Percentiles rank a stretch among this genome's conserved stretches.
Evolutionary conservation across 2,113 vertebrate species (phyloP).

Genomic region (Donacobius atricapilla): DNA sequence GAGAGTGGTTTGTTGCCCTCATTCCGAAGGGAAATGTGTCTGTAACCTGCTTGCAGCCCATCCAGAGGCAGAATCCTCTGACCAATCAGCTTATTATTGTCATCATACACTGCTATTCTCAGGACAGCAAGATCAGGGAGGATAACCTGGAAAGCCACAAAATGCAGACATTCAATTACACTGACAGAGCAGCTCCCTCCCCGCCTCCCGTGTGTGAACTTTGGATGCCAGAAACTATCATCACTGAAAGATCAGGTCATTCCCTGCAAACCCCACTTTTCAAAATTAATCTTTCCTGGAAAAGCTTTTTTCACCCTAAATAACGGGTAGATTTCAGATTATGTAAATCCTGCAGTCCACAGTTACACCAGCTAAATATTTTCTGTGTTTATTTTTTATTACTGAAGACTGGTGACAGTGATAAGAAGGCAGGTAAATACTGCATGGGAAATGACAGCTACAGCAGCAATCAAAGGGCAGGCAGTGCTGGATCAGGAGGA

Average conservation of each 20-base stretch:
- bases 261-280: neutral
- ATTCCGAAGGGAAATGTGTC: constrained; percentile 96
- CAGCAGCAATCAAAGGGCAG: neutral
- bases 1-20: constrained; percentile 98
- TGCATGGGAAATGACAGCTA: neutral
- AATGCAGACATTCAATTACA: neutral
- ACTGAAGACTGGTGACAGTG: neutral
- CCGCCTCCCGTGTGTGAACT: neutral
- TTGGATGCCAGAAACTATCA: neutral
- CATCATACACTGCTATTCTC: constrained; percentile 95
- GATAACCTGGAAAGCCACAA: constrained; percentile 83
- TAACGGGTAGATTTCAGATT: neutral
- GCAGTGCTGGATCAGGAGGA: neutral
- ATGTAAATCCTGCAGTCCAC: neutral
- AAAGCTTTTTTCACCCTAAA: neutral
- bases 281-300: neutral
- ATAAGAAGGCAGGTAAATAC: neutral
- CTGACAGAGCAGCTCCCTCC: neutral
- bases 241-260: neutral
- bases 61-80: constrained; percentile 96
- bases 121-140: constrained; percentile 95
- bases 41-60: constrained; percentile 94
- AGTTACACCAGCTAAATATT: neutral
- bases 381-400: neutral
- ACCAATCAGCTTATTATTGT: constrained; percentile 95